A percentile compares a stretch with the other conserved stretches of the same genome.
Conservation (phyloP, 1,140 invertebrate species). For the Globodera ellingtonae region DNA sequence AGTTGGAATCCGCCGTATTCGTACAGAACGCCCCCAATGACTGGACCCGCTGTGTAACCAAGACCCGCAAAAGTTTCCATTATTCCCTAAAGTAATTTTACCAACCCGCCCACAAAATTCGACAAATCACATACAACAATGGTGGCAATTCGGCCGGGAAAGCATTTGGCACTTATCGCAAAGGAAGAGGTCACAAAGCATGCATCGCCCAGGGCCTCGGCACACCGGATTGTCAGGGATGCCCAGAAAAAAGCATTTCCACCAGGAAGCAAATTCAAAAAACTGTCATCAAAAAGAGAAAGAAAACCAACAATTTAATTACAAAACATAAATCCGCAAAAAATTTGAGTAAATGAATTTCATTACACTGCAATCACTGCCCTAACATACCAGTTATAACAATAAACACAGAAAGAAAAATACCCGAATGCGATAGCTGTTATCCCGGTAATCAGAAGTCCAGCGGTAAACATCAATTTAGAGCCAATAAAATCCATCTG, state of each 20-base stretch:
- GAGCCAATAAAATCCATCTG: constrained; percentile 80
- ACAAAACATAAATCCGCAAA: not conserved
- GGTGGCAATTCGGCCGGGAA: constrained; percentile 83
- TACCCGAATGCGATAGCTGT: constrained; percentile 71
- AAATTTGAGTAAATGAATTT: not conserved
- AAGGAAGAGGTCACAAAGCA: constrained; percentile 88
- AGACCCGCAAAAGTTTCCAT: constrained; percentile 87
- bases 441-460: constrained; percentile 79
- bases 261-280: constrained; percentile 78
- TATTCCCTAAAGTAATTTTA: constrained; percentile 71
- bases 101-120: too few relatives aligned
- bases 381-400: not conserved
- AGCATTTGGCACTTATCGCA: constrained; percentile 89
- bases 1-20: constrained; percentile 78
- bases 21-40: constrained; percentile 60
- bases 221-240: constrained; percentile 81
- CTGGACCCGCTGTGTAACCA: constrained; percentile 69
- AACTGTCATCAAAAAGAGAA: constrained; percentile 2
- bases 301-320: not conserved
- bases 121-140: constrained; percentile 71
- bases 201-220: constrained; percentile 86
- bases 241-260: constrained; percentile 80
- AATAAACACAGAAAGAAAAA: constrained; percentile 4
- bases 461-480: constrained; percentile 81
- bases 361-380: too few relatives aligned